These are phyloP conservation scores for Orchesella cincta DNA, from an alignment of 1,140 invertebrate genomes.

Conservation along the genomic window DNA sequence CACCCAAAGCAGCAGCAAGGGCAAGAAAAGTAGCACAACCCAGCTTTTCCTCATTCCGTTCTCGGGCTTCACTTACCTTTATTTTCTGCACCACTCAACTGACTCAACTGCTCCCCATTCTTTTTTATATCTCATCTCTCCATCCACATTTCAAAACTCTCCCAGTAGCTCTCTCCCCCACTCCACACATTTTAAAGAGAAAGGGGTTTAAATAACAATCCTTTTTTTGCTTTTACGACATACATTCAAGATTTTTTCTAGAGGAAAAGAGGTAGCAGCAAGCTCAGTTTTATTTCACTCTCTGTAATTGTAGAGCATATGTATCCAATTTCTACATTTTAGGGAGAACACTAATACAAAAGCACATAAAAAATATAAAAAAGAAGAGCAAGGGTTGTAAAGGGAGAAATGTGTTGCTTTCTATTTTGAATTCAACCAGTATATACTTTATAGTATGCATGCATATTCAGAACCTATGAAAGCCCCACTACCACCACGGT, in stretches of 20 bases:
- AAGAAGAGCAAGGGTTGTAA: neutral
- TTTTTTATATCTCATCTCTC: neutral
- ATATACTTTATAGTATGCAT: neutral
- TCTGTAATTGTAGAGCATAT: slow-evolving; percentile 2
- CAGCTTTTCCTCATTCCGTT: neutral
- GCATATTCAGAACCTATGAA: no score
- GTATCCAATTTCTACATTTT: slow-evolving; percentile 23
- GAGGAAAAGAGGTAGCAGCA: neutral
- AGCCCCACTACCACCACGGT: neutral
- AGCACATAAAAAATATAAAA: neutral
- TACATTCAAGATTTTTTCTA: neutral
- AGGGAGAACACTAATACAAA: neutral
- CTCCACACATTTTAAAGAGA: slow-evolving; percentile 4
- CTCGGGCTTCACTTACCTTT: neutral
- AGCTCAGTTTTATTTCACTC: slow-evolving; percentile 11
- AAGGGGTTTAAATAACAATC: slow-evolving; percentile 23
- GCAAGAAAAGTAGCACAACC: neutral
- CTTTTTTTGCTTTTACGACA: slow-evolving; percentile 19
- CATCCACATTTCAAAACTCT: neutral
- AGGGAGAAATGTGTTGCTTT: neutral
- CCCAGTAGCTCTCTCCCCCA: neutral
- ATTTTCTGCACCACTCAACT: neutral
- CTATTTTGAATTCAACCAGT: neutral
- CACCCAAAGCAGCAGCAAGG: neutral
- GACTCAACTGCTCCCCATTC: neutral